These are phyloP conservation scores for Raja brachyura DNA, from an alignment of 2,113 vertebrate genomes.

Conservation along the genomic window DNA sequence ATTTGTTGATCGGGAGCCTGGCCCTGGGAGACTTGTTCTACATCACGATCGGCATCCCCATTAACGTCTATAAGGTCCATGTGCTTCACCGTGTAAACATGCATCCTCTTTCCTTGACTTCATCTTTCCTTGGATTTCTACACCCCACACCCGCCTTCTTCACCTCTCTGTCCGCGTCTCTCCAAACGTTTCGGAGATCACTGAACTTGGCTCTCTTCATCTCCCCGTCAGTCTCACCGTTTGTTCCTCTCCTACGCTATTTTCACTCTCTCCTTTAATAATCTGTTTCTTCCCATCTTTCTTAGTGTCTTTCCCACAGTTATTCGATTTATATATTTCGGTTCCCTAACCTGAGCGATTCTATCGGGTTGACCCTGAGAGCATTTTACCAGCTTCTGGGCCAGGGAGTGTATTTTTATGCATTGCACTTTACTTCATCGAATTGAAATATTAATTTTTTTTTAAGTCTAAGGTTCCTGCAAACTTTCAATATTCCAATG, in stretches of 20 bases:
- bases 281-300: neutral
- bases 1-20: slow-evolving; percentile 91
- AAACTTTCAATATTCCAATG: neutral
- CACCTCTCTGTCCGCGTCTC: neutral
- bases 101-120: neutral
- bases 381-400: neutral
- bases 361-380: neutral
- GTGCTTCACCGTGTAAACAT: neutral
- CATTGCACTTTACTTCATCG: neutral
- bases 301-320: neutral
- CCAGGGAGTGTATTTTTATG: neutral
- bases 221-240: too few relatives aligned
- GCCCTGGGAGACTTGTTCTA: slow-evolving; percentile 95
- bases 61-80: slow-evolving; percentile 90
- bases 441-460: neutral
- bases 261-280: too few relatives aligned
- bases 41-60: slow-evolving; percentile 84
- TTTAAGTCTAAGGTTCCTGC: neutral
- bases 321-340: neutral
- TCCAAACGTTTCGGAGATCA: neutral
- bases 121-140: neutral
- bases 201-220: neutral
- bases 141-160: neutral
- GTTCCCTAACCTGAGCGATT: neutral
- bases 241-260: too few relatives aligned